Conservation (phyloP, 2,113 vertebrate genomes). For the Centrocercus urophasianus region DNA sequence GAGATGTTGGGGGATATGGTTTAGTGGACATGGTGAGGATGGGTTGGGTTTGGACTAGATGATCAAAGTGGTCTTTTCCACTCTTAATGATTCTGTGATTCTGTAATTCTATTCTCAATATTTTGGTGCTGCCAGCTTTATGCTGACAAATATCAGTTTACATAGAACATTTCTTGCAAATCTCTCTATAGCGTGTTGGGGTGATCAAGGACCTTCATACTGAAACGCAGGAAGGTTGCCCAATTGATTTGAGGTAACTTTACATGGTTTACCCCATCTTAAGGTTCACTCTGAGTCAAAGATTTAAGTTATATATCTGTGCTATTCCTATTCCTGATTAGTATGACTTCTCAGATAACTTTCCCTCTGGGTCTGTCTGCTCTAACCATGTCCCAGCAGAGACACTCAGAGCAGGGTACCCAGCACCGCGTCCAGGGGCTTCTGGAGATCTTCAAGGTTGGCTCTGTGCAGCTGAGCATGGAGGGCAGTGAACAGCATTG, state of each 20-base stretch:
- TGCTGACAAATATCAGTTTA: not conserved
- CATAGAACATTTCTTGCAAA: not conserved
- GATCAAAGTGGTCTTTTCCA: too few relatives aligned
- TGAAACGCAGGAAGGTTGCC: not conserved
- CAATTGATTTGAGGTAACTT: not conserved
- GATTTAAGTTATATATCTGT: not conserved
- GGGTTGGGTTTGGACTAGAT: too few relatives aligned
- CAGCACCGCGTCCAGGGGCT: not conserved
- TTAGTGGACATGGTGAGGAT: too few relatives aligned
- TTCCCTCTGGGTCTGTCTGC: not conserved
- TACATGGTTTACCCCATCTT: not conserved
- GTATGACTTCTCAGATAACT: not conserved
- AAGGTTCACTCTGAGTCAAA: not conserved
- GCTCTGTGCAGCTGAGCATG: not conserved
- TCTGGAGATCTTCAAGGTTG: not conserved
- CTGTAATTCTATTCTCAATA: not conserved
- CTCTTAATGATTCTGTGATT: too few relatives aligned
- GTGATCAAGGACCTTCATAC: not conserved
- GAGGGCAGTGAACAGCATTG: fast-evolving
- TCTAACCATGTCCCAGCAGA: not conserved
- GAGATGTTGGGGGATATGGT: too few relatives aligned
- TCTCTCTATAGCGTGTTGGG: not conserved
- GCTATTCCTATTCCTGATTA: not conserved
- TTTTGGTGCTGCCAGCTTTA: not conserved
- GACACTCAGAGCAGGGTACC: not conserved